Evolutionary conservation across 2,113 vertebrate genomes (phyloP).

Genomic region (Miniopterus natalensis): DNA sequence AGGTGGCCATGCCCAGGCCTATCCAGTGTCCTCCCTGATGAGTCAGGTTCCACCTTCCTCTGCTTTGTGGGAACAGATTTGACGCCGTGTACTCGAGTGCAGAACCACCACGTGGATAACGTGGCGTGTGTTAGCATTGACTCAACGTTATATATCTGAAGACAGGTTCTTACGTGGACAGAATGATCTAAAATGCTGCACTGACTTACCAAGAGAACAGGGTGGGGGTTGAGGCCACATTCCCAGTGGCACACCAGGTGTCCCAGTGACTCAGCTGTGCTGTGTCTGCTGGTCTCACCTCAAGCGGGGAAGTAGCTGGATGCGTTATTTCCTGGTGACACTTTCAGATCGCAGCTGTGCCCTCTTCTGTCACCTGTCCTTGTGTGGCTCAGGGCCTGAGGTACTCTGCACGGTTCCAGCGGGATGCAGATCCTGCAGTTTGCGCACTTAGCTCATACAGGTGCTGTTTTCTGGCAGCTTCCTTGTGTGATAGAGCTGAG

Average conservation of each 20-base stretch:
- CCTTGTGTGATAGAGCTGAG: background rate
- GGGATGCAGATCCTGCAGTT: no score
- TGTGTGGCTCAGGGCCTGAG: rapidly evolving
- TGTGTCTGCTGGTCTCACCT: no score
- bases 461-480: background rate
- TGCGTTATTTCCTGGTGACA: rapidly evolving
- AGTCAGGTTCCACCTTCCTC: background rate
- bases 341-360: rapidly evolving
- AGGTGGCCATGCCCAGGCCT: background rate
- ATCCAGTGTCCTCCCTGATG: rapidly evolving
- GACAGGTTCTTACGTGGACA: no score
- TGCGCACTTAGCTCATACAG: no score
- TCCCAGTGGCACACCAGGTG: rapidly evolving
- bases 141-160: background rate
- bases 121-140: rapidly evolving
- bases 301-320: background rate
- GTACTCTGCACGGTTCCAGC: background rate
- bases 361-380: rapidly evolving
- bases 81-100: rapidly evolving
- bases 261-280: rapidly evolving
- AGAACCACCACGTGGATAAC: rapidly evolving
- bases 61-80: rapidly evolving
- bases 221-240: no score
- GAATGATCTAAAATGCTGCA: background rate
- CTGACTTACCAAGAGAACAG: background rate